Conservation (phyloP, 2,888 invertebrate species). For the Amiota communis region DNA sequence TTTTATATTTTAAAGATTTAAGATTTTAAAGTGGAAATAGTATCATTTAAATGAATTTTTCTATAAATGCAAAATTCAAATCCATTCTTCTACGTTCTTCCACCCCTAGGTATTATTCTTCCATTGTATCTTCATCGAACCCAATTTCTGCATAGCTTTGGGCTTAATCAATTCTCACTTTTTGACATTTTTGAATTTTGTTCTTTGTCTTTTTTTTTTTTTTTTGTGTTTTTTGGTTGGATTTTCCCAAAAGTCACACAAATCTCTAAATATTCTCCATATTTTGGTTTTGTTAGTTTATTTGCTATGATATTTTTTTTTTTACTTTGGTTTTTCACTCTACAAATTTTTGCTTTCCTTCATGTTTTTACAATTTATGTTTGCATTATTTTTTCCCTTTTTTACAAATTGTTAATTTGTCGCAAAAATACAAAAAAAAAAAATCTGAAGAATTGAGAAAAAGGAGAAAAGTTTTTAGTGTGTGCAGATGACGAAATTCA, state of each 20-base stretch:
- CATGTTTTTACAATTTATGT: constrained; percentile 62
- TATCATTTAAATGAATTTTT: too few relatives aligned
- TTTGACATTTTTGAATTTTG: background rate
- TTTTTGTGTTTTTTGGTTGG: background rate
- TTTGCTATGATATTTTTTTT: too few relatives aligned
- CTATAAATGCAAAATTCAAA: too few relatives aligned
- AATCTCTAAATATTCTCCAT: constrained; percentile 1
- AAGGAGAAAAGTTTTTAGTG: constrained; percentile 27
- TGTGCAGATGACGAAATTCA: constrained; percentile 8
- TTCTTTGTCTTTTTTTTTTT: background rate
- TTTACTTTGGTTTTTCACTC: constrained; percentile 28
- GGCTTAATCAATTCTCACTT: constrained; percentile 41
- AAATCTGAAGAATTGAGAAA: constrained; percentile 23
- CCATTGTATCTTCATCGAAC: too few relatives aligned
- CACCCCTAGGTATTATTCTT: too few relatives aligned
- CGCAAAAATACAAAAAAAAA: constrained; percentile 29
- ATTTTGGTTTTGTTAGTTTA: background rate
- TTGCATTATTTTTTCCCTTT: constrained; percentile 42
- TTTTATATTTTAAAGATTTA: too few relatives aligned
- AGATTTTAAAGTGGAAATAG: too few relatives aligned
- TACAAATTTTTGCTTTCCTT: constrained; percentile 36
- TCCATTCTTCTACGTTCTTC: too few relatives aligned
- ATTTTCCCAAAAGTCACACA: background rate
- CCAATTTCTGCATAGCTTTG: too few relatives aligned
- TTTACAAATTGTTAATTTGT: constrained; percentile 61